Evolutionary conservation across 2,797 vertebrate species (phyloP).

Genomic region (Xenops minutus): DNA sequence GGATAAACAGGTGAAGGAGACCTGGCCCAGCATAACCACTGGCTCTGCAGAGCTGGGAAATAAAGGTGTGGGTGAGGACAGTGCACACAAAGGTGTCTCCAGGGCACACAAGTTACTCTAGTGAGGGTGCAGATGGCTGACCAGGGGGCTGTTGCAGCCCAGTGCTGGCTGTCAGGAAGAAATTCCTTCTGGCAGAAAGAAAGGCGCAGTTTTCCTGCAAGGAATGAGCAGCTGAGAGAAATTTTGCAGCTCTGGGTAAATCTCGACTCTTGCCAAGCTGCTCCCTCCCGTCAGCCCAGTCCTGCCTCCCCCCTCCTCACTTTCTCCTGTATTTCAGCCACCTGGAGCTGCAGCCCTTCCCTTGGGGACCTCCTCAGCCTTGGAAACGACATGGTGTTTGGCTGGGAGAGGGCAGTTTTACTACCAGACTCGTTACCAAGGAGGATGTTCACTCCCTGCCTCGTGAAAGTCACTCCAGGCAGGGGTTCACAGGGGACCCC

Average conservation of each 20-base stretch:
- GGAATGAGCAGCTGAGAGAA: background rate
- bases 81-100: background rate
- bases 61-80: background rate
- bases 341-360: conserved; percentile 30
- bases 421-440: background rate
- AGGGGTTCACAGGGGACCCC: background rate
- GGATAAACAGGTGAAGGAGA: background rate
- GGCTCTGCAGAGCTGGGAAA: background rate
- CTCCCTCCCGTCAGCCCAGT: background rate
- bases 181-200: conserved; percentile 3
- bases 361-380: background rate
- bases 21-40: background rate
- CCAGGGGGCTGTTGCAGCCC: background rate
- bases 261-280: background rate
- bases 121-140: background rate
- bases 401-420: background rate
- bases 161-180: background rate
- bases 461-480: background rate
- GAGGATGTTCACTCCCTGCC: background rate
- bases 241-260: background rate
- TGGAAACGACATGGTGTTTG: background rate
- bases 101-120: background rate
- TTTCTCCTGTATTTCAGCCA: background rate
- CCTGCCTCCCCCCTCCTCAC: background rate
- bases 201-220: background rate